phyloP scores from a whole-genome alignment of 2,797 vertebrate species.

The Tinamus major region DNA sequence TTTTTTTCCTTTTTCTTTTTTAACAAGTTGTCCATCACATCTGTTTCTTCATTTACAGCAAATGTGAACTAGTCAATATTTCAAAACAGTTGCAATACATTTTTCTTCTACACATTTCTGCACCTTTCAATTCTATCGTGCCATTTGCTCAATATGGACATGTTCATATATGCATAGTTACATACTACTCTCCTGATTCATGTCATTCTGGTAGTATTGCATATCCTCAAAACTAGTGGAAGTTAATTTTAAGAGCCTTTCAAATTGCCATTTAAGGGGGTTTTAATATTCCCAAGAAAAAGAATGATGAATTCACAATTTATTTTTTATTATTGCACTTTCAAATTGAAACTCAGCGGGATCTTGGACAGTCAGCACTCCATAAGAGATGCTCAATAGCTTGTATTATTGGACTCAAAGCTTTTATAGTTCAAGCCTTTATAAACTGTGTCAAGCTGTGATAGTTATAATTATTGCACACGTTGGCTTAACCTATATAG shows the following conservation, averaged over 20 bases:
- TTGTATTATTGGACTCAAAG: neutral
- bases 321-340: neutral
- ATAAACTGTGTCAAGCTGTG: conserved; percentile 49
- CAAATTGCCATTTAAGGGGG: neutral
- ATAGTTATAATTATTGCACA: conserved; percentile 59
- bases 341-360: neutral
- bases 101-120: neutral
- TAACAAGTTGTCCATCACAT: rapidly evolving
- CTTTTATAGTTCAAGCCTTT: conserved; percentile 27
- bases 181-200: neutral
- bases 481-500: conserved; percentile 34
- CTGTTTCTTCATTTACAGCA: neutral
- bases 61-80: neutral
- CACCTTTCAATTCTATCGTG: neutral
- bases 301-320: neutral
- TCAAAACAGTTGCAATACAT: neutral
- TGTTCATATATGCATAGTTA: neutral
- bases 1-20: neutral
- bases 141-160: neutral
- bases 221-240: neutral
- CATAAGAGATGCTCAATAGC: neutral
- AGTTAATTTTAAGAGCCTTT: neutral
- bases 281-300: neutral
- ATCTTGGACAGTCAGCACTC: neutral
- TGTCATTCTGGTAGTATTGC: neutral